Conservation (phyloP, 2,888 invertebrate species). For the Teleogryllus oceanicus region DNA sequence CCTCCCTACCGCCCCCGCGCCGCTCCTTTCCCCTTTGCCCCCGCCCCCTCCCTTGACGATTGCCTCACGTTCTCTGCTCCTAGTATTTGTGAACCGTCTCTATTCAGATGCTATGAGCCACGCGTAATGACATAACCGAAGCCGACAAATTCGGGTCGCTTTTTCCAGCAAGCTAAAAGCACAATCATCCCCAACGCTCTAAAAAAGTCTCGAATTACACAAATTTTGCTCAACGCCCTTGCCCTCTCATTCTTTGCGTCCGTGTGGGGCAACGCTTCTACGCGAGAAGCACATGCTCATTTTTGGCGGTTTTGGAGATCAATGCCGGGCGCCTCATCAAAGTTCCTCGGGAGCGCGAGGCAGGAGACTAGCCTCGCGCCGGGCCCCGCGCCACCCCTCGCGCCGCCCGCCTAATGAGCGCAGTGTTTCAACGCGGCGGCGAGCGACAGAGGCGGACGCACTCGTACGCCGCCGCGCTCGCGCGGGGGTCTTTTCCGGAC, state of each 20-base stretch:
- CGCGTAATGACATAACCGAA: too few species aligned
- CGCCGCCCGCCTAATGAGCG: slow-evolving; percentile 7
- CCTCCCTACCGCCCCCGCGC: not conserved
- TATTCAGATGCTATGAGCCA: not conserved
- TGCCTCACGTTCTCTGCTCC: slow-evolving; percentile 18
- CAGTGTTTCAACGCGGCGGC: slow-evolving; percentile 9
- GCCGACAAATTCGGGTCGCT: too few species aligned
- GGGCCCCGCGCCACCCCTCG: slow-evolving; percentile 18
- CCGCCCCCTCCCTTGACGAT: not conserved
- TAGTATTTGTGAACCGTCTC: slow-evolving; percentile 20
- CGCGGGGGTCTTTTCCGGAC: not conserved
- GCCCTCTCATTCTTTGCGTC: too few species aligned
- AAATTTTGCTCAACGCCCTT: too few species aligned
- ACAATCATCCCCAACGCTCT: too few species aligned
- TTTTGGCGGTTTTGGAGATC: slow-evolving; percentile 18
- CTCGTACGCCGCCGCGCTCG: not conserved
- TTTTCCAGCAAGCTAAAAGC: too few species aligned
- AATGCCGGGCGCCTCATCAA: slow-evolving; percentile 1
- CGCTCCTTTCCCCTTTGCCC: not conserved
- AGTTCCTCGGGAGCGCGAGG: slow-evolving; percentile 6
- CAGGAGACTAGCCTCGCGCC: slow-evolving; percentile 8
- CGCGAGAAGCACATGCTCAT: not conserved
- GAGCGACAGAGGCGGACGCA: not conserved
- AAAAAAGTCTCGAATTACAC: too few species aligned
- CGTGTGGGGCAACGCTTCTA: too few species aligned